Conservation (phyloP, 2,113 vertebrate species). For the Xiphophorus maculatus region DNA sequence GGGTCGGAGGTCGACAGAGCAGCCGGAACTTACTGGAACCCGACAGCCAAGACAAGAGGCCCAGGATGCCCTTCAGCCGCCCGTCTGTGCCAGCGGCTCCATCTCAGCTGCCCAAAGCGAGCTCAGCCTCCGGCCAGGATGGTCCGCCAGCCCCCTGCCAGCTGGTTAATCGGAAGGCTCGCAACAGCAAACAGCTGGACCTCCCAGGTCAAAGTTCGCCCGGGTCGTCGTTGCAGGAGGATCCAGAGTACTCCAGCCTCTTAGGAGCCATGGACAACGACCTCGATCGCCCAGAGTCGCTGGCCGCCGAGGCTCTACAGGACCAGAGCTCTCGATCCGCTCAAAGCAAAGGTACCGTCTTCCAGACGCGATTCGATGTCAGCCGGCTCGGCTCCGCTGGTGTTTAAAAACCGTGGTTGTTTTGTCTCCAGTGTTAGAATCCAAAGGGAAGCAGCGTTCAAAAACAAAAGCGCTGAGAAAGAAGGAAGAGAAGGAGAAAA, state of each 20-base stretch:
- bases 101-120: conserved; percentile 75
- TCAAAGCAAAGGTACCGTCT: conserved; percentile 89
- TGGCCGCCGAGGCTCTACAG: conserved; percentile 80
- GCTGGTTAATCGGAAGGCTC: conserved; percentile 80
- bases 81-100: conserved; percentile 82
- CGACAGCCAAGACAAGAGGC: conserved; percentile 80
- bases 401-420: neutral
- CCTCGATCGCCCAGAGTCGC: conserved; percentile 87
- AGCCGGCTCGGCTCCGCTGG: neutral
- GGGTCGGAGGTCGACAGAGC: conserved; percentile 81
- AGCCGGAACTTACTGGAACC: conserved; percentile 78
- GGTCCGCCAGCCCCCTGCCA: conserved; percentile 76
- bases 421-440: conserved; percentile 59
- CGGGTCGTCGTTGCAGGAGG: conserved; percentile 82
- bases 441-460: conserved; percentile 88
- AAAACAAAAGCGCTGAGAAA: conserved; percentile 91
- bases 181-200: conserved; percentile 80
- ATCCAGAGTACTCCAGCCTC: conserved; percentile 89
- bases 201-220: conserved; percentile 71
- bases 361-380: neutral
- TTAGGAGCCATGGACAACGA: conserved; percentile 97
- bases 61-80: conserved; percentile 82
- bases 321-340: conserved; percentile 85
- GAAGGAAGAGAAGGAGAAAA: conserved; percentile 91
- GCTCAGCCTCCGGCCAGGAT: conserved; percentile 74